Conservation (phyloP, 2,113 vertebrate species). For the Machaerirhynchus nigripectus region DNA sequence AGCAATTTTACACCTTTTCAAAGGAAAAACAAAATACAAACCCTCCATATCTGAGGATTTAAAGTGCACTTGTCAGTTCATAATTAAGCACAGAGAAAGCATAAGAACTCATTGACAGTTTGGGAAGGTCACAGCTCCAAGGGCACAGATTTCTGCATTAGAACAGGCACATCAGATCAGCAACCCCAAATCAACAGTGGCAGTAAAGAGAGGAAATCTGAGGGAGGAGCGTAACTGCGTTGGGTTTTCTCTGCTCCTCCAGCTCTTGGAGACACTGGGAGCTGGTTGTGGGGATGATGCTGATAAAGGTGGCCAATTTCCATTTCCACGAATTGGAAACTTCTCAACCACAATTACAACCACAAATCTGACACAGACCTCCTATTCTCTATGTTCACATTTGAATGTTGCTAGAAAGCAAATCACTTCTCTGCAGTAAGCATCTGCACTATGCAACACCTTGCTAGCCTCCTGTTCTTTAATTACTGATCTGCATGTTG, state of each 20-base stretch:
- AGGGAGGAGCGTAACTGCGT: background rate
- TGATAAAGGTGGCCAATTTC: background rate
- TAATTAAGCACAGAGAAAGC: background rate
- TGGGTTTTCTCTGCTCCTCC: background rate
- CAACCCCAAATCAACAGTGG: fast-evolving
- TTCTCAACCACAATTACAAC: background rate
- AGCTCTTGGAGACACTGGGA: background rate
- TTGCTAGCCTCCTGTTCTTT: background rate
- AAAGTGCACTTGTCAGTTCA: background rate
- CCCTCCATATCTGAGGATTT: background rate
- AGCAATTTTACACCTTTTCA: background rate
- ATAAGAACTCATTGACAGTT: background rate
- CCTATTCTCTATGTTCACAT: fast-evolving
- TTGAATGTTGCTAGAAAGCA: background rate
- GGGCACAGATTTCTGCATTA: background rate
- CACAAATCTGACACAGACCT: background rate
- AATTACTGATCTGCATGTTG: background rate
- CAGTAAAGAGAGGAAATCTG: background rate
- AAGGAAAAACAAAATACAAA: background rate
- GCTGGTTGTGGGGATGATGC: background rate
- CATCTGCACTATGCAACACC: background rate
- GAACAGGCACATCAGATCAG: background rate
- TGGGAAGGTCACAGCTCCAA: background rate
- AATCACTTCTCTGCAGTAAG: background rate
- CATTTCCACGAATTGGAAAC: background rate